Conservation (phyloP, 2,888 invertebrate species). For the Gandaritis pyraliata region DNA sequence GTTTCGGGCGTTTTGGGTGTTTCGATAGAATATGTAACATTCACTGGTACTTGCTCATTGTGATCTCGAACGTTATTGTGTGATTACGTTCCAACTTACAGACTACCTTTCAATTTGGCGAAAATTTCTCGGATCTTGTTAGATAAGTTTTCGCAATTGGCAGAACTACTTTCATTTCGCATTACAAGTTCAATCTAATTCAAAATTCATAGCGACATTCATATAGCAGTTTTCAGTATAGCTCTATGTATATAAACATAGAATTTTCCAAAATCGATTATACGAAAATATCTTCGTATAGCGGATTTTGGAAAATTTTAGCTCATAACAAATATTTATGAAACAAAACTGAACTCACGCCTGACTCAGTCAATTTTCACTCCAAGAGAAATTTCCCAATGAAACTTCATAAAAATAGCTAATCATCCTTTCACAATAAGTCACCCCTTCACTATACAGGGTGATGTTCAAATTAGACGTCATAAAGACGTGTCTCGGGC, state of each 20-base stretch:
- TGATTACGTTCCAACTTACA: constrained; percentile 44
- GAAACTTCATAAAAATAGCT: constrained; percentile 56
- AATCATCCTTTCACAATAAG: constrained; percentile 73
- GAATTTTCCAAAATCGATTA: no score
- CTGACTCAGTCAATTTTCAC: background rate
- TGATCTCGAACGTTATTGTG: constrained; percentile 50
- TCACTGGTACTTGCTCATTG: constrained; percentile 48
- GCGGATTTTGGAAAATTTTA: no score
- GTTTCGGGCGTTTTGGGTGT: constrained; percentile 52
- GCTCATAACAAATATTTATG: no score
- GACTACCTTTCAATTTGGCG: constrained; percentile 40
- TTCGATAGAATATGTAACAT: constrained; percentile 59
- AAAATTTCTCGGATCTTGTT: constrained; percentile 31
- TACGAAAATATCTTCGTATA: no score
- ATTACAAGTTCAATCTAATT: background rate
- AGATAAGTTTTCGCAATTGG: constrained; percentile 14
- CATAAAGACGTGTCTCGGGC: constrained; percentile 70
- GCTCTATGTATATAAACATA: no score
- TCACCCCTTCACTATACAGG: constrained; percentile 67
- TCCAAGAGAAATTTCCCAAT: constrained; percentile 5
- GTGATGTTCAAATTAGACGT: constrained; percentile 78
- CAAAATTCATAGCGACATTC: background rate
- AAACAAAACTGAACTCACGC: no score
- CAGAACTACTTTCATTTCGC: constrained; percentile 11
- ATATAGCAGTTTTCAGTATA: background rate